Evolutionary conservation across 2,888 invertebrate genomes (phyloP), one percentile per base, ranked within the genome.

Genomic region (Gari tellinella): DNA sequence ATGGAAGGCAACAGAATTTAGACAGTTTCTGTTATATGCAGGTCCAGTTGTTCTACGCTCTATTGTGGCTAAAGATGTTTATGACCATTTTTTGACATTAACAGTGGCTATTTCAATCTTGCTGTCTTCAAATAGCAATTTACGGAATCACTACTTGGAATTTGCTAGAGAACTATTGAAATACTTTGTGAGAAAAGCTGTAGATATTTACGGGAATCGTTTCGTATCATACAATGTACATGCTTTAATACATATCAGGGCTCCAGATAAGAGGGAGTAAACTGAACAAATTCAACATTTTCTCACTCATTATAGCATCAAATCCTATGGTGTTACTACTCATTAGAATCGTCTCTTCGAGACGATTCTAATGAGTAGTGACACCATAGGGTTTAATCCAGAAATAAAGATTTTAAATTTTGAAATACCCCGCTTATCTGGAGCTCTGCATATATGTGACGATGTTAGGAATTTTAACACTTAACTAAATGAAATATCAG

Each of bases 211-310:
- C 84, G 89, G 89, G 7, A 65, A 81, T 64, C 84, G 90, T 52
- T 80, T 80, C 65, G 64, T 91, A 7, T 83, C 84, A 10, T 80
- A 89, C 69, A 92, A 92, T 84, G 81, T 92, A 10, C 92, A 92
- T 80, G 83, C 84, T 55, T 72, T n/a, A n/a, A n/a, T n/a, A n/a
- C n/a, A n/a, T n/a, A n/a, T n/a, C n/a, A n/a, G n/a, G n/a, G n/a
- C n/a, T n/a, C n/a, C n/a, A n/a, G n/a, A n/a, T n/a, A n/a, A n/a
- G n/a, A n/a, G n/a, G n/a, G n/a, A n/a, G n/a, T n/a, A n/a, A n/a
- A n/a, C n/a, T n/a, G n/a, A n/a, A n/a, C n/a, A n/a, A n/a, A n/a
- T n/a, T n/a, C n/a, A n/a, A n/a, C n/a, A n/a, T n/a, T n/a, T n/a
- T n/a, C n/a, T n/a, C n/a, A n/a, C n/a, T n/a, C n/a, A n/a, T n/a